Percentiles rank a stretch among this genome's conserved stretches.
These are phyloP conservation scores for Tamias sibiricus DNA, from an alignment of 2,113 vertebrate species.

Conservation along the genomic window DNA sequence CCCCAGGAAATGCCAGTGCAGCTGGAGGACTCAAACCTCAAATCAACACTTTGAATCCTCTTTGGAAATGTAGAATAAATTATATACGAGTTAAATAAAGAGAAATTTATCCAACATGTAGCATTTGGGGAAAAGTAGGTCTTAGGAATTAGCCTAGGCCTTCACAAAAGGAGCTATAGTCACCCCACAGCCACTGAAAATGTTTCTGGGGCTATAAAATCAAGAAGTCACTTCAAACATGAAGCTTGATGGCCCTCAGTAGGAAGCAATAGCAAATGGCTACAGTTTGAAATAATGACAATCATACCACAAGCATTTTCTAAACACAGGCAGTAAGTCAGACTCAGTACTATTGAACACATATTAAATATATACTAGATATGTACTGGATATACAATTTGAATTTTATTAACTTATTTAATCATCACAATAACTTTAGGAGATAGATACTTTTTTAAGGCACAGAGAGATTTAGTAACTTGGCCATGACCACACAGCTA, in stretches of 20 bases:
- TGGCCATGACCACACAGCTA: background rate
- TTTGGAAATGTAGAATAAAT: slow-evolving; percentile 14
- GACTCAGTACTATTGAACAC: background rate
- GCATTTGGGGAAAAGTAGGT: background rate
- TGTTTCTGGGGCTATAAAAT: background rate
- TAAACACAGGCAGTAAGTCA: background rate
- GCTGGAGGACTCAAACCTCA: slow-evolving; percentile 21
- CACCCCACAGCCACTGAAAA: background rate
- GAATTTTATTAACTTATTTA: background rate
- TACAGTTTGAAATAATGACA: background rate
- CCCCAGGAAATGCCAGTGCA: slow-evolving; percentile 39
- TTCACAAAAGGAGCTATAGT: background rate
- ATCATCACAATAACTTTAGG: background rate
- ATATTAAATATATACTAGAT: background rate
- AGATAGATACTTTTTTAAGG: background rate
- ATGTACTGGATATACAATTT: background rate
- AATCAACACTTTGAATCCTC: slow-evolving; percentile 3
- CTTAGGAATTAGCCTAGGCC: background rate
- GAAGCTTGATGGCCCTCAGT: background rate
- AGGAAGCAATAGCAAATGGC: background rate
- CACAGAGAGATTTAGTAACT: slow-evolving; percentile 21
- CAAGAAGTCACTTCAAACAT: background rate
- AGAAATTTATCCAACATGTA: background rate
- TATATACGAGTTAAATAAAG: slow-evolving; percentile 32
- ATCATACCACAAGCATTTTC: background rate